Evolutionary conservation across 2,888 invertebrate species (phyloP).

Genomic region (Morpho helenor): DNA sequence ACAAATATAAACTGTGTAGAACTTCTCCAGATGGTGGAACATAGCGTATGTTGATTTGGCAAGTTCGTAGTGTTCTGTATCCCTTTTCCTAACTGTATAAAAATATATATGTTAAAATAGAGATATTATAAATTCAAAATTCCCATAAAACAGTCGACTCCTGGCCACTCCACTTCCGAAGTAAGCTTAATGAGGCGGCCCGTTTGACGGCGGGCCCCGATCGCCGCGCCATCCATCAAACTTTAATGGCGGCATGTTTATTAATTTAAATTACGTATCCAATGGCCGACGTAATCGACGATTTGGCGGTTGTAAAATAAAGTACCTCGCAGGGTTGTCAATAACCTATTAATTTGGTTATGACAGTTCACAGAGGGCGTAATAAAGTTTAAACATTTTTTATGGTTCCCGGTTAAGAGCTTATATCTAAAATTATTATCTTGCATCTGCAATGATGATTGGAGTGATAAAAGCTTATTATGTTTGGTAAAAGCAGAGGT

Average conservation of each 20-base stretch:
- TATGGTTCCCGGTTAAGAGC: too few species aligned
- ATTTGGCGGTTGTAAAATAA: slow-evolving; percentile 17
- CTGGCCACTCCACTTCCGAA: neutral
- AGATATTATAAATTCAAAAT: neutral
- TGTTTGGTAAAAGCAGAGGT: too few species aligned
- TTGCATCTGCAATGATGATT: too few species aligned
- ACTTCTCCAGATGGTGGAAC: too few species aligned
- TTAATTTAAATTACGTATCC: slow-evolving; percentile 34
- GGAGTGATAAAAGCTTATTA: too few species aligned
- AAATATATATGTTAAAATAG: neutral
- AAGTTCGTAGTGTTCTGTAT: too few species aligned
- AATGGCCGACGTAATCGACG: slow-evolving; percentile 35
- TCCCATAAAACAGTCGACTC: neutral
- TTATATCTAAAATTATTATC: too few species aligned
- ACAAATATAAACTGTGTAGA: too few species aligned
- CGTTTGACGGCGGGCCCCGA: slow-evolving; percentile 48
- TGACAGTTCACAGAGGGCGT: too few species aligned
- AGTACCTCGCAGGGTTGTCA: slow-evolving; percentile 7
- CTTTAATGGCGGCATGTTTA: slow-evolving; percentile 40
- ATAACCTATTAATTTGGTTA: neutral
- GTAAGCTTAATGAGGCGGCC: slow-evolving; percentile 37
- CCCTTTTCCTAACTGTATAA: neutral
- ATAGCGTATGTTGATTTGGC: too few species aligned
- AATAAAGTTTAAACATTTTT: too few species aligned
- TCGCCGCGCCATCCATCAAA: slow-evolving; percentile 50